Percentiles rank a stretch among this genome's conserved stretches.
Evolutionary conservation across 2,113 vertebrate species (phyloP).

Genomic region (Prunella himalayana): DNA sequence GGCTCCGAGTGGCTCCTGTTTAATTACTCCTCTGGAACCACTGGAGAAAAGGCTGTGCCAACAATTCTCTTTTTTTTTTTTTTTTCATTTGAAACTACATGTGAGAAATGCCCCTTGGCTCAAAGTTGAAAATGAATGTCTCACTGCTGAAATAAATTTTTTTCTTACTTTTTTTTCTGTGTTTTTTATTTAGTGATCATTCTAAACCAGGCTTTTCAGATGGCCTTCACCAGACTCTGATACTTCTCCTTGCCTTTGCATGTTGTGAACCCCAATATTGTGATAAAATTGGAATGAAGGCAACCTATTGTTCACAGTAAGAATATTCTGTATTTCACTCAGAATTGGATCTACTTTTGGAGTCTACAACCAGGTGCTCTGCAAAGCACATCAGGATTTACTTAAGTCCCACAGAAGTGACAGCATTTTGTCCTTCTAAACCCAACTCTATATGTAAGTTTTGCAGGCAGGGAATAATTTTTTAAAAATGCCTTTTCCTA

Average conservation of each 20-base stretch:
- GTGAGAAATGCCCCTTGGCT: constrained; percentile 28
- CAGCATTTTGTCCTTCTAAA: not conserved
- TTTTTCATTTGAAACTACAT: not conserved
- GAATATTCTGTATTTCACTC: not conserved
- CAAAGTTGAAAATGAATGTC: not conserved
- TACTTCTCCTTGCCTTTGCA: not conserved
- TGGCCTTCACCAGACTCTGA: not conserved
- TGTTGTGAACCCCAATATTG: not conserved
- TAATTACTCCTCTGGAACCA: constrained; percentile 18
- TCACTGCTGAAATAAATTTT: not conserved
- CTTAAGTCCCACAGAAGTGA: not conserved
- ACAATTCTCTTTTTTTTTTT: not conserved
- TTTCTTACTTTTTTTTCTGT: not conserved
- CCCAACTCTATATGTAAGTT: fast-evolving
- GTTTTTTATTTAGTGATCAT: not conserved
- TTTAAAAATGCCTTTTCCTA: not conserved
- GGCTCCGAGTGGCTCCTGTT: not conserved
- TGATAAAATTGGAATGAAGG: not conserved
- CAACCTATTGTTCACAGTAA: not conserved
- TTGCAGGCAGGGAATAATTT: not conserved
- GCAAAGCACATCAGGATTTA: not conserved
- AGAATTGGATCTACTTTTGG: not conserved
- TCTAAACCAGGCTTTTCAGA: not conserved
- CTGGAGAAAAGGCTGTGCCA: constrained; percentile 1
- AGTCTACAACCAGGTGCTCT: not conserved